Evolutionary conservation across 1,140 invertebrate species (phyloP).

Genomic region (Brachionus asplanchnoidis): DNA sequence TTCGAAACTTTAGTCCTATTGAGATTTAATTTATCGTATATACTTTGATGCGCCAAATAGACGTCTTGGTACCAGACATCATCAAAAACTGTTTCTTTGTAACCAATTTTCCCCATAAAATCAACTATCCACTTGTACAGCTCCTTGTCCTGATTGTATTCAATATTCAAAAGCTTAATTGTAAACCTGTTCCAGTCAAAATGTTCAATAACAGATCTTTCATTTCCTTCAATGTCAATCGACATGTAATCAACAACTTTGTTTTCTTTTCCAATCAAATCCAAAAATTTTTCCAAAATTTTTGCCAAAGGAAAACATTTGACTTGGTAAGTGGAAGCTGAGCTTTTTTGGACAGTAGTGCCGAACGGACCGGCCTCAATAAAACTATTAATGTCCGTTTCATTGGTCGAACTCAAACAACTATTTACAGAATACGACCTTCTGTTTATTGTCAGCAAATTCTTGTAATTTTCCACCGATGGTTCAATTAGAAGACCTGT

Average conservation of each 20-base stretch:
- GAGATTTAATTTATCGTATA: slow-evolving; percentile 9
- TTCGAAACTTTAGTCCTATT: slow-evolving; percentile 12
- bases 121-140: slow-evolving; percentile 9
- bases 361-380: background rate
- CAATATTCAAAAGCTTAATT: slow-evolving; percentile 43
- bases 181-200: slow-evolving; percentile 46
- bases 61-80: slow-evolving; percentile 33
- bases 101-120: background rate
- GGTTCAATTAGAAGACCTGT: slow-evolving; percentile 68
- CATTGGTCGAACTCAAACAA: background rate
- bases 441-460: slow-evolving; percentile 51
- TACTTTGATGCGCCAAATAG: background rate
- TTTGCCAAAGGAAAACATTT: background rate
- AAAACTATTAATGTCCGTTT: background rate
- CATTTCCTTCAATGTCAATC: slow-evolving; percentile 47
- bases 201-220: slow-evolving; percentile 45
- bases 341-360: background rate
- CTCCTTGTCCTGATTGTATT: slow-evolving; percentile 33
- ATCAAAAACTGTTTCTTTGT: slow-evolving; percentile 20
- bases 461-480: slow-evolving; percentile 61
- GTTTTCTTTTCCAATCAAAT: background rate
- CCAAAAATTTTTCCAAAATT: background rate
- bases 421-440: slow-evolving; percentile 35
- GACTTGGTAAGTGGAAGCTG: background rate
- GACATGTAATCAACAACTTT: slow-evolving; percentile 46